Percentiles rank a stretch among this genome's conserved stretches.
Conservation (phyloP, 2,888 invertebrate species). For the Dicranocentrus wangi region DNA sequence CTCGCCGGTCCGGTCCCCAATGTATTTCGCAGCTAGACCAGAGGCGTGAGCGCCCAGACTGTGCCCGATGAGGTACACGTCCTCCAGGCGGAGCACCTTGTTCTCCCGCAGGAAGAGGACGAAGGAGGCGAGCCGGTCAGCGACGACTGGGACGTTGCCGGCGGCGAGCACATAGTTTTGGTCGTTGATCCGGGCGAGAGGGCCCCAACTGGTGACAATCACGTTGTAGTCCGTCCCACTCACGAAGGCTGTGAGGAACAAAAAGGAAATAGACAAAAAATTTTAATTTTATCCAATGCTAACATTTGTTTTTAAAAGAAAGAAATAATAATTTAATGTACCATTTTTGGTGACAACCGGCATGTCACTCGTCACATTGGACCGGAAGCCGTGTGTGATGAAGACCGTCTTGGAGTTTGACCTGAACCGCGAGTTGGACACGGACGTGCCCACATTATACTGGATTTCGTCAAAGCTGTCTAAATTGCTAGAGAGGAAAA, state of each 20-base stretch:
- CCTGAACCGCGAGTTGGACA: neutral
- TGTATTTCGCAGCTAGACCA: slow-evolving; percentile 22
- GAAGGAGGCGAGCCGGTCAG: slow-evolving; percentile 26
- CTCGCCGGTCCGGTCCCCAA: neutral
- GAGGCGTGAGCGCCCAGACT: slow-evolving; percentile 35
- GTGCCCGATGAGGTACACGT: slow-evolving; percentile 36
- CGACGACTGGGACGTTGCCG: slow-evolving; percentile 39
- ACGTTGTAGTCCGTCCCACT: slow-evolving; percentile 19
- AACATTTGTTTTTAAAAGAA: neutral
- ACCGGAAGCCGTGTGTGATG: slow-evolving; percentile 41
- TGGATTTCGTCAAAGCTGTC: too few relatives aligned
- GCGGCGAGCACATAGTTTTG: slow-evolving; percentile 2
- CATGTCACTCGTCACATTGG: slow-evolving; percentile 44
- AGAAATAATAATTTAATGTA: neutral
- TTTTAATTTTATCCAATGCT: neutral
- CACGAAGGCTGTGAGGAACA: slow-evolving; percentile 24
- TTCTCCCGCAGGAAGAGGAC: slow-evolving; percentile 9
- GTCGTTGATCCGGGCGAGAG: neutral
- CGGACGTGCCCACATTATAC: too few relatives aligned
- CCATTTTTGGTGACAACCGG: slow-evolving; percentile 43
- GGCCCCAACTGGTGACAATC: slow-evolving; percentile 31
- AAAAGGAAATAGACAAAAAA: too few relatives aligned
- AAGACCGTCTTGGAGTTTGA: slow-evolving; percentile 1
- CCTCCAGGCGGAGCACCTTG: neutral
- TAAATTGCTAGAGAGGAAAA: too few relatives aligned